Percentiles rank a stretch among this genome's conserved stretches.
Conservation (phyloP, 2,888 invertebrate genomes). For the Trilocha varians region DNA sequence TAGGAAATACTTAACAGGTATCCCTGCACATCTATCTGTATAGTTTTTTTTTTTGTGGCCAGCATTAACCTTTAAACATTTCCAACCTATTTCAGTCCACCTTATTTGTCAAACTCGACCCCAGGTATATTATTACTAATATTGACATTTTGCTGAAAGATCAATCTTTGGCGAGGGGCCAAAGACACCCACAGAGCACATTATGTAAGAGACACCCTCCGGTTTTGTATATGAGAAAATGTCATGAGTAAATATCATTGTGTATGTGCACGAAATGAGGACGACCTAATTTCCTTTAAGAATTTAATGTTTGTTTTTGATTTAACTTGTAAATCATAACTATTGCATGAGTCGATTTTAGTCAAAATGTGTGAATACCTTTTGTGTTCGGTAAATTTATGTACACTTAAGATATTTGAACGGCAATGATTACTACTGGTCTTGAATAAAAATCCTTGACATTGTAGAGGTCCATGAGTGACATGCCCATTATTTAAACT, state of each 20-base stretch:
- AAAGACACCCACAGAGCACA: slow-evolving; percentile 14
- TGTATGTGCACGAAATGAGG: background rate
- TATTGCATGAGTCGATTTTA: background rate
- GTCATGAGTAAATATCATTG: background rate
- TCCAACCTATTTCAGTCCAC: slow-evolving; percentile 16
- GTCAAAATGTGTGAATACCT: too few relatives aligned
- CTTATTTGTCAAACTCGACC: slow-evolving; percentile 14
- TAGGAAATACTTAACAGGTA: too few relatives aligned
- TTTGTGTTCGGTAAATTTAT: too few relatives aligned
- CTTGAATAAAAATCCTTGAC: too few relatives aligned
- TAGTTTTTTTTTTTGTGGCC: too few relatives aligned
- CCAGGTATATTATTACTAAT: slow-evolving; percentile 17
- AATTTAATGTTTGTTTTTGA: background rate
- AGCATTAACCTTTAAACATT: slow-evolving; percentile 14
- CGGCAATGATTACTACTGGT: too few relatives aligned
- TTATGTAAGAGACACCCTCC: too few relatives aligned
- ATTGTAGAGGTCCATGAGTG: too few relatives aligned
- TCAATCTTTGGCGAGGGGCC: slow-evolving; percentile 48
- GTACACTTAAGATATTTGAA: too few relatives aligned
- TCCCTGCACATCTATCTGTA: too few relatives aligned
- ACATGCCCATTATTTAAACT: too few relatives aligned
- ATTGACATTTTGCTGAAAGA: slow-evolving; percentile 49
- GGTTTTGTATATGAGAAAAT: background rate
- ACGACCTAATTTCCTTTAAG: background rate
- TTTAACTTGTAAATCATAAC: background rate